These are phyloP conservation scores for Himalopsyche tibetana DNA, from an alignment of 2,888 invertebrate species.

Conservation along the genomic window DNA sequence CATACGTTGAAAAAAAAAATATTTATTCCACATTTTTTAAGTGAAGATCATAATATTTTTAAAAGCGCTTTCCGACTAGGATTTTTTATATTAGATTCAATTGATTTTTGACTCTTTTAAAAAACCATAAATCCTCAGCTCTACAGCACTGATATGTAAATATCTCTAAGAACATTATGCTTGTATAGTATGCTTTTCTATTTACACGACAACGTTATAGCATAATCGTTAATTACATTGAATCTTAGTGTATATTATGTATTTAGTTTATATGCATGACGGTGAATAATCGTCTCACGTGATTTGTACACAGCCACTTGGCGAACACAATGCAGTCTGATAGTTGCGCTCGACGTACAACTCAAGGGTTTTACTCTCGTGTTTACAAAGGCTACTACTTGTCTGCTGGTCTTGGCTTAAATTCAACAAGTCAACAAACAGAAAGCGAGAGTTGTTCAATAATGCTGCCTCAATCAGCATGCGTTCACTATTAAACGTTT, in stretches of 20 bases:
- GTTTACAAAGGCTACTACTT: constrained; percentile 5
- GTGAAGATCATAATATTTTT: too few species aligned
- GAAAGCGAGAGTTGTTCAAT: constrained; percentile 15
- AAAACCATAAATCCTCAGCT: too few species aligned
- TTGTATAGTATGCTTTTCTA: background rate
- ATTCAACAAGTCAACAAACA: constrained; percentile 9
- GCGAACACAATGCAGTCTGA: constrained; percentile 6
- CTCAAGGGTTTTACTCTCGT: background rate
- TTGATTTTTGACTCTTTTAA: too few species aligned
- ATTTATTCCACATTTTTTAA: too few species aligned
- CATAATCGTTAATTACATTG: background rate
- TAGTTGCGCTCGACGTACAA: background rate
- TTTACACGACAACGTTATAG: background rate
- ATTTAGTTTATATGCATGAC: constrained; percentile 6
- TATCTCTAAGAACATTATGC: too few species aligned
- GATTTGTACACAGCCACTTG: background rate
- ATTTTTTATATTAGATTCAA: too few species aligned
- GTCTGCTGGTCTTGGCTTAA: background rate
- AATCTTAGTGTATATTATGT: background rate
- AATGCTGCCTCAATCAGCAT: background rate
- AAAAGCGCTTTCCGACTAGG: too few species aligned
- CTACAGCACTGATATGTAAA: too few species aligned
- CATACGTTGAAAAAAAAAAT: too few species aligned
- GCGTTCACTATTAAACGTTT: background rate
- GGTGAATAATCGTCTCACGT: background rate